Evolutionary conservation across 2,888 invertebrate species (phyloP), one percentile per base, ranked within the genome.

Genomic region (Sminthurides aquaticus): DNA sequence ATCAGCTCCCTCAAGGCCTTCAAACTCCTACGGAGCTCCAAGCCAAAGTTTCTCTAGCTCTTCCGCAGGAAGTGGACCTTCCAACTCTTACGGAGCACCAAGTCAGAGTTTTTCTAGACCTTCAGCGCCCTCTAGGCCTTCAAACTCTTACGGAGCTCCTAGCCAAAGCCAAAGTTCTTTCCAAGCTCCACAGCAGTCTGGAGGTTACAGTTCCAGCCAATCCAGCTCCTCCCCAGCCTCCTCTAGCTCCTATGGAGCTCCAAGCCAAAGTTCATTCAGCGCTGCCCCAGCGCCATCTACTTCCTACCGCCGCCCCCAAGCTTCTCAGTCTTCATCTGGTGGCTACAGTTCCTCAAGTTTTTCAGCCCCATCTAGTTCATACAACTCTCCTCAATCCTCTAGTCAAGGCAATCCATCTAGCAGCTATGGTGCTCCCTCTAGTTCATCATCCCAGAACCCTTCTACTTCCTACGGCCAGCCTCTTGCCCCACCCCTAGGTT

Each of bases 111-210:
- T 22, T 8, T 58, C 29, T 24, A 43, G 58, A 34, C 24, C 58
- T 5, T 43, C 58, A 34, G 20, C 20, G 8, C 29, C 8, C 8
- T 3, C 28, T 28, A 22, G 58, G 8, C 43, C 58, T 20, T 29
- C 34, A 8, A 22, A 15, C 18, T 58, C 58, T 22, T 58, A 58
- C 43, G 58, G 58, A 29, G 58, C 58, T 1, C 58, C 58, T 3
- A 55, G 55, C 55, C 11, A n/a, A n/a, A n/a, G n/a, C n/a, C n/a
- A n/a, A n/a, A n/a, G n/a, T n/a, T n/a, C n/a, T n/a, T n/a, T n/a
- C n/a, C n/a, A n/a, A n/a, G n/a, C n/a, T n/a, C n/a, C n/a, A n/a
- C n/a, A n/a, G n/a, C n/a, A n/a, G n/a, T n/a, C n/a, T n/a, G n/a
- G n/a, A n/a, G n/a, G n/a, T 22, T 49, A 49, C 49, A 49, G 49